Evolutionary conservation across 2,797 vertebrate genomes (phyloP).

Genomic region (Merluccius polli): DNA sequence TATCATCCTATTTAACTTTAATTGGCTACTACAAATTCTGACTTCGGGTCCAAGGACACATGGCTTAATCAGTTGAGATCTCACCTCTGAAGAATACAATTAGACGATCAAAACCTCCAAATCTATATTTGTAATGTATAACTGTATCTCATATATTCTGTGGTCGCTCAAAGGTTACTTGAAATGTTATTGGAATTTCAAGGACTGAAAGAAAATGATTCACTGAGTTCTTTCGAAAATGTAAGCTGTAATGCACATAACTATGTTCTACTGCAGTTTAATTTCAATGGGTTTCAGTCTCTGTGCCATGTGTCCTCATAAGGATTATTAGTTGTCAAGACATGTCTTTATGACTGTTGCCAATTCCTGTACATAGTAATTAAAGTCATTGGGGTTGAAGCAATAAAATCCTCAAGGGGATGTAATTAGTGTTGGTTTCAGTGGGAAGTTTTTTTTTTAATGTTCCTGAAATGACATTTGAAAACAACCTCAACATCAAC

Average conservation of each 20-base stretch:
- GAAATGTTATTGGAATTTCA: background rate
- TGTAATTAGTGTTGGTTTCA: background rate
- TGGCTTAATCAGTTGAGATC: background rate
- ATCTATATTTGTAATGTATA: background rate
- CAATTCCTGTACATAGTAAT: background rate
- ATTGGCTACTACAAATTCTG: background rate
- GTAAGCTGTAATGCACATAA: background rate
- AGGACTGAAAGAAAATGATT: background rate
- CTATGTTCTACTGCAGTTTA: background rate
- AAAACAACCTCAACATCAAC: slow-evolving; percentile 1
- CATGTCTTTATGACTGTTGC: background rate
- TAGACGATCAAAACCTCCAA: background rate
- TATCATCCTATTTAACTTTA: background rate
- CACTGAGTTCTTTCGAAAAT: background rate
- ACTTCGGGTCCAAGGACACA: background rate
- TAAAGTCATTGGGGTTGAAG: background rate
- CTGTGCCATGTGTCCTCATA: background rate
- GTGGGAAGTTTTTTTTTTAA: background rate
- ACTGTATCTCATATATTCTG: background rate
- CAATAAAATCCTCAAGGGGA: background rate
- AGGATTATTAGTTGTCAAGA: background rate
- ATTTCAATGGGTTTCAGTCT: background rate
- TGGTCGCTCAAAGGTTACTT: background rate
- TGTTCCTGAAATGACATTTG: slow-evolving; percentile 3
- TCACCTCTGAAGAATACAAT: background rate